Conservation (phyloP, 2,797 vertebrate genomes). For the Sternarchorhynchus goeldii region DNA sequence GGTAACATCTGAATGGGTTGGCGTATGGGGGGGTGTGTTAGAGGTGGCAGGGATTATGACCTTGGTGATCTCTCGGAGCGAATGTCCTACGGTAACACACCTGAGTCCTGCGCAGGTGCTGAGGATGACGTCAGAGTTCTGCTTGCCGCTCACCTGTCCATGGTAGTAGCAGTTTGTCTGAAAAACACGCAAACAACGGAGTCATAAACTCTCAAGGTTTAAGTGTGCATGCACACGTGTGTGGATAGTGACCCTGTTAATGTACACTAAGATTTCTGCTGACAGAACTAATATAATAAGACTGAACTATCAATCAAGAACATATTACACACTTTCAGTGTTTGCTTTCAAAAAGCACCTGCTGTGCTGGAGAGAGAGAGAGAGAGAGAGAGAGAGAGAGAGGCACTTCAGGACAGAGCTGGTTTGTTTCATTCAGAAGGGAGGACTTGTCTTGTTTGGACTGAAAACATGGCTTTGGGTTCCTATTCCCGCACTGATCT, state of each 20-base stretch:
- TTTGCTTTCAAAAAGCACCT: background rate
- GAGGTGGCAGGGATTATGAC: background rate
- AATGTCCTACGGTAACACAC: constrained; percentile 64
- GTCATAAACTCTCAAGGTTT: background rate
- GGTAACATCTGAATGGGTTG: background rate
- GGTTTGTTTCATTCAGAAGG: constrained; percentile 50
- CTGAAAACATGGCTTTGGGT: constrained; percentile 63
- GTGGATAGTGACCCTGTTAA: background rate
- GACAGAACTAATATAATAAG: background rate
- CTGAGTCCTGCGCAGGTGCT: constrained; percentile 76
- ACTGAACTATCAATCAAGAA: background rate
- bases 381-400: constrained; percentile 9
- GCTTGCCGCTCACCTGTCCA: constrained; percentile 72
- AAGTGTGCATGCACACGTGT: background rate
- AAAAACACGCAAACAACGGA: constrained; percentile 45
- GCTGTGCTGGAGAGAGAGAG: background rate
- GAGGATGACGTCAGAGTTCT: constrained; percentile 74
- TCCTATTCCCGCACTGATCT: constrained; percentile 42
- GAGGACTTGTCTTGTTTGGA: constrained; percentile 72
- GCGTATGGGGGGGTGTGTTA: too few relatives aligned
- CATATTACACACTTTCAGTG: background rate
- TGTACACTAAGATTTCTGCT: background rate
- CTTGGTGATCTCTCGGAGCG: background rate
- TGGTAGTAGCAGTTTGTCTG: constrained; percentile 83
- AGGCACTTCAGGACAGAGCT: constrained; percentile 52